Base-by-base conservation (phyloP, 1,140 invertebrate genomes). In the Aphidius gifuensis region DNA sequence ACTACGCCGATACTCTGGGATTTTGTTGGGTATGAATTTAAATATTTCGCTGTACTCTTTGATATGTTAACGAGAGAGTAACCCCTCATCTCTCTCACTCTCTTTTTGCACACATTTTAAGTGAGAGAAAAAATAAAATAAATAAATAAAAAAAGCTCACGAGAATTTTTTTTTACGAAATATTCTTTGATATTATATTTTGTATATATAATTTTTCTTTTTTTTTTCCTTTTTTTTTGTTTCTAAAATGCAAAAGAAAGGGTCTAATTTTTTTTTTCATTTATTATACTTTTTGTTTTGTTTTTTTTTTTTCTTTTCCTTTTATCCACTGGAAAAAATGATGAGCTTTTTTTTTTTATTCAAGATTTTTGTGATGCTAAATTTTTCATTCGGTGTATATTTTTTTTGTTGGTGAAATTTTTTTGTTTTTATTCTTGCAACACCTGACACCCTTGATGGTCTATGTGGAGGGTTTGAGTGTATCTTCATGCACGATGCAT, bases 21-120 rank as follows among this genome's bases (percentile, higher is more conserved):
- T 54, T 64, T 64, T 64, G 58, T 49, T 47, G 54, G 53, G 71
- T 74, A 76, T 77, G 77, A 76, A 79, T 78, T 77, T 74, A 74
- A 78, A 77, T 75, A 76, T 68, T 68, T 66, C 58, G 60, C 59
- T 45, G 60, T 48, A 51, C 54, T 64, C 71, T 78, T 79, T 79
- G 77, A 79, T 76, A 79, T 78, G 77, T 73, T 79, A 79, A 78
- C 69, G 68, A 73, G 65, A 53, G n/a, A 32, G 23, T 32, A 32
- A 32, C 23, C 23, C 4, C 23, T 32, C 23, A 3, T 32, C 4
- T 32, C 23, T 32, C 1, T 32, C 23, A 32, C 4, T 32, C 4
- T 32, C 4, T 32, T 32, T 32, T 32, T 32, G 2, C 1, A 3
- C 4, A 32, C 23, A 32, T 32, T 32, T 32, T 32, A 32, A 32